A percentile compares a stretch with the other conserved stretches of the same genome.
Conservation (phyloP, 2,113 vertebrate species). For the Prunella himalayana region DNA sequence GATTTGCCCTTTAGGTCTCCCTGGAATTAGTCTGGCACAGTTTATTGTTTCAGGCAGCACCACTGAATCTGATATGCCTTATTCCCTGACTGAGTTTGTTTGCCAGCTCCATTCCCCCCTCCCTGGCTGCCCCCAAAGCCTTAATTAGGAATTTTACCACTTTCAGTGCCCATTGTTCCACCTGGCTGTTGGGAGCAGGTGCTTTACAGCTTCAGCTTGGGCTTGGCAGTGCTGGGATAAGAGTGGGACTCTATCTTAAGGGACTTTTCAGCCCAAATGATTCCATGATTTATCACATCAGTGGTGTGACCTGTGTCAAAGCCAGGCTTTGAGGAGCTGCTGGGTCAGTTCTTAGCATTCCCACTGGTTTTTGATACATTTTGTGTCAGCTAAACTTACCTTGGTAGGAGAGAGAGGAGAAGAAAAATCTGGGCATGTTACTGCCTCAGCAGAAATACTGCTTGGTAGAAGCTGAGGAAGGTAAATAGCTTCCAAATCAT, state of each 20-base stretch:
- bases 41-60: not conserved
- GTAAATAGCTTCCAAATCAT: not conserved
- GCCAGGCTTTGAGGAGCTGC: not conserved
- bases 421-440: not conserved
- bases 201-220: not conserved
- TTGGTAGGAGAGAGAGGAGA: not conserved
- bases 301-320: not conserved
- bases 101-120: not conserved
- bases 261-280: not conserved
- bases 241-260: not conserved
- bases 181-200: not conserved
- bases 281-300: not conserved
- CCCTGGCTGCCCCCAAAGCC: not conserved
- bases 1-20: not conserved
- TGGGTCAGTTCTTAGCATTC: not conserved
- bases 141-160: not conserved
- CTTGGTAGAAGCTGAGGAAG: not conserved
- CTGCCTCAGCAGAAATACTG: not conserved
- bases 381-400: not conserved
- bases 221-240: not conserved
- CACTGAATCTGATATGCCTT: not conserved
- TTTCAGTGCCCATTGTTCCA: not conserved
- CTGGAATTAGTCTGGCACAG: not conserved
- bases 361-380: not conserved
- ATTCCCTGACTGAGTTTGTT: not conserved